Percentiles rank a stretch among this genome's conserved stretches.
Conservation (phyloP, 2,113 vertebrate species). For the Pseudopodoces humilis region DNA sequence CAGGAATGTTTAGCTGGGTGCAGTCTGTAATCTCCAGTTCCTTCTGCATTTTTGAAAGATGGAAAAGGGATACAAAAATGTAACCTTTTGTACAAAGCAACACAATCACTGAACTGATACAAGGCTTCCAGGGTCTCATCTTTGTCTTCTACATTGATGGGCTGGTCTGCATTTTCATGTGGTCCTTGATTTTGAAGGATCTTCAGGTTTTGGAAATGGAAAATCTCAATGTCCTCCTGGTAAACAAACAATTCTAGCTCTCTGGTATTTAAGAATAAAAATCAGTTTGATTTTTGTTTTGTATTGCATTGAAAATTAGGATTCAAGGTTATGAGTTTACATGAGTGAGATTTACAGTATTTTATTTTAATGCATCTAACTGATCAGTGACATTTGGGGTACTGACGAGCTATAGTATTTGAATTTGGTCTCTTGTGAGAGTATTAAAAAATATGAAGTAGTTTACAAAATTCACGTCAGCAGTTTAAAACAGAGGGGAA, state of each 20-base stretch:
- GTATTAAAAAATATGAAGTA: neutral
- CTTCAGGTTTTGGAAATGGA: neutral
- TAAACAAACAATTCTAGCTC: neutral
- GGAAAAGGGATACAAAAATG: neutral
- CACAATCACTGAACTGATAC: neutral
- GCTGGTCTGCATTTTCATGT: neutral
- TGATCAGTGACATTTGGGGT: rapidly evolving
- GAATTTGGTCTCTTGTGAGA: neutral
- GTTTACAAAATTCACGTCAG: neutral
- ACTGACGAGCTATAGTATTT: neutral
- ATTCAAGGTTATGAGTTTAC: neutral
- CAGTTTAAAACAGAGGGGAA: neutral
- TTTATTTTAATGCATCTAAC: neutral
- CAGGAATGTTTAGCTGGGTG: neutral
- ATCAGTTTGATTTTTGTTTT: neutral
- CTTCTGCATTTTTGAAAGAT: neutral
- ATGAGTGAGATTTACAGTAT: neutral
- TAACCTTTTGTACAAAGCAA: neutral
- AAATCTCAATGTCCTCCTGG: neutral
- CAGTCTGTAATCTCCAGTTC: neutral
- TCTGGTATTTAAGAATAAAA: neutral
- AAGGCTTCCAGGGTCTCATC: neutral
- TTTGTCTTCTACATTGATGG: neutral
- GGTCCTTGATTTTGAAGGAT: neutral
- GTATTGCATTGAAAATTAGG: neutral